Base-by-base conservation (phyloP, 1,140 invertebrate species). In the Lepeophtheirus salmonis region DNA sequence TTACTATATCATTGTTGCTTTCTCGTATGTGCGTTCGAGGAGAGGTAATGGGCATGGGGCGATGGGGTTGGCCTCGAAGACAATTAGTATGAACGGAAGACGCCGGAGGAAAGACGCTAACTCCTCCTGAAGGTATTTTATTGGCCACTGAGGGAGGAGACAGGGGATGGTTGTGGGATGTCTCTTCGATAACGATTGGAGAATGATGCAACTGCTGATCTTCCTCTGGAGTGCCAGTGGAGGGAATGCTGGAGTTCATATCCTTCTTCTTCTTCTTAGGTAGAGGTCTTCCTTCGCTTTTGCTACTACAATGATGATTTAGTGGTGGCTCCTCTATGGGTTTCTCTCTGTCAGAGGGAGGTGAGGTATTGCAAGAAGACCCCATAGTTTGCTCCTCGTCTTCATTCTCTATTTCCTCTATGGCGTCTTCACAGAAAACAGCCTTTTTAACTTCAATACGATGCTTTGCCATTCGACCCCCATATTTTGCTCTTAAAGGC, bases 1-100 rank as follows among this genome's bases (percentile, higher is more conserved):
- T 61, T 13, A 61, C 59, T 13, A 61, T 53, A 25, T 61, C 59
- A 16, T 61, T 61, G 16, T 6, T 49, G 20, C 41, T 41, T 60
- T 60, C 57, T 16, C 57, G 23, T 12, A 60, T 49, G 41, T 60
- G 57, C 20, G 57, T 60, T 2, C 57, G 57, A 1, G 57, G 57
- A n/a, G 57, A 60, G 57, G 57, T 41, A 21, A 60, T 2, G 2
- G 57, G 57, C 12, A 41, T 12, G 2, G 57, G 21, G 41, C 57
- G 22, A 12, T 12, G 13, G 6, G 53, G 53, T 4, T 21, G 6
- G n/a, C 30, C 30, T 41, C 30, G 30, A 41, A 41, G 30, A 41
- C 30, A 41, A 41, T 41, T 41, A n/a, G 30, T 10, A n/a, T 6
- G 30, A 10, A 41, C 50, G 14, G 50, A 52, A 18, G 14, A 52